phyloP scores from a whole-genome alignment of 2,888 invertebrate genomes.

The Hipparchia semele region DNA sequence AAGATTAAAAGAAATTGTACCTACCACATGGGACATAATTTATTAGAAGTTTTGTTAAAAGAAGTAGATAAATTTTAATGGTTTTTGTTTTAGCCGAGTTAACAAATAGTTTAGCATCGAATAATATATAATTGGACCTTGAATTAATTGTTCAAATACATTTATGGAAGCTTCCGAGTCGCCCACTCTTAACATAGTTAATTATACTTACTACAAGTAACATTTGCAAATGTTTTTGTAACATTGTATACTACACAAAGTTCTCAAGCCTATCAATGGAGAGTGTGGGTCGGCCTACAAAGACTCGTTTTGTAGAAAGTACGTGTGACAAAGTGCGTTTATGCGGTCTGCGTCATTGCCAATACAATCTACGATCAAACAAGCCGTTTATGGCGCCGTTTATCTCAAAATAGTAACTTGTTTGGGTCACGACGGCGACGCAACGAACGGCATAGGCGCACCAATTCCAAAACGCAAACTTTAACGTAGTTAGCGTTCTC shows the following conservation, averaged over 20 bases:
- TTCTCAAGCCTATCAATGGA: conserved; percentile 14
- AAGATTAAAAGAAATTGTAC: no score
- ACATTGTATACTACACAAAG: not conserved
- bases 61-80: no score
- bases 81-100: no score
- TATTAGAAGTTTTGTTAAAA: no score
- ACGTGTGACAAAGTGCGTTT: conserved; percentile 49
- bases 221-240: conserved; percentile 1
- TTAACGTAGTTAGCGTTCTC: not conserved
- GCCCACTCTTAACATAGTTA: conserved; percentile 22
- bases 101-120: no score
- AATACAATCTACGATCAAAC: conserved; percentile 52
- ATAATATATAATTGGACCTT: not conserved
- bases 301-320: conserved; percentile 68
- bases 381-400: conserved; percentile 75
- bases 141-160: conserved; percentile 23
- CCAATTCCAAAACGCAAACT: conserved; percentile 31
- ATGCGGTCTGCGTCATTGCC: conserved; percentile 48
- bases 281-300: conserved; percentile 27
- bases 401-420: conserved; percentile 81
- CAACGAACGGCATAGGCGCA: conserved; percentile 68
- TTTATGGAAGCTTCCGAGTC: conserved; percentile 18
- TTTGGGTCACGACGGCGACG: conserved; percentile 73
- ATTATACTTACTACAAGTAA: conserved; percentile 6
- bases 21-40: no score